phyloP scores from a whole-genome alignment of 2,797 vertebrate species.

The Tachyglossus aculeatus region DNA sequence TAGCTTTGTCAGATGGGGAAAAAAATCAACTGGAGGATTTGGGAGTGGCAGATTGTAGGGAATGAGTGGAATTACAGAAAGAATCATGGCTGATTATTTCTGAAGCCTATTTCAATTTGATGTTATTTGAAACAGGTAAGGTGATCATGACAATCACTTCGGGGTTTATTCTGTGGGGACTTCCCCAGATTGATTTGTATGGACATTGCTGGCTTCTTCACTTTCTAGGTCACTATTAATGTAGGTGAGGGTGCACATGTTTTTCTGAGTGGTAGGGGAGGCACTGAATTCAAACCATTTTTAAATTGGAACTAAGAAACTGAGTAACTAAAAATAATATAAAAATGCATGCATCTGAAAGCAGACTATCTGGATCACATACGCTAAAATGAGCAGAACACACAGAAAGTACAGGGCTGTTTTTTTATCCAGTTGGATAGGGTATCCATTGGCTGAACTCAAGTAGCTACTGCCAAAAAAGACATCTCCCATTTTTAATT shows the following conservation, averaged over 20 bases:
- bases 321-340: slow-evolving; percentile 40
- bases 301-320: neutral
- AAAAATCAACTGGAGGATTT: too few species aligned
- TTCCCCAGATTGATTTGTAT: neutral
- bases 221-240: slow-evolving; percentile 23
- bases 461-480: slow-evolving; percentile 64
- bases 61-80: too few species aligned
- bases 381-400: slow-evolving; percentile 55
- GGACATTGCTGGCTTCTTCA: slow-evolving; percentile 11
- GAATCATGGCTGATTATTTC: too few species aligned
- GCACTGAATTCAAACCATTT: neutral
- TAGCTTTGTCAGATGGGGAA: too few species aligned
- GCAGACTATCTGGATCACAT: slow-evolving; percentile 30
- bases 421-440: slow-evolving; percentile 68
- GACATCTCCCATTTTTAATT: slow-evolving; percentile 66
- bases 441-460: slow-evolving; percentile 62
- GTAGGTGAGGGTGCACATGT: slow-evolving; percentile 1
- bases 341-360: slow-evolving; percentile 61
- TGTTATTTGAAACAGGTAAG: neutral
- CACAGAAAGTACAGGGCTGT: slow-evolving; percentile 48
- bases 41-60: too few species aligned
- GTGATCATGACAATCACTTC: neutral
- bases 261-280: neutral
- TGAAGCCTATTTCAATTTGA: neutral
- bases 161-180: neutral